Conservation (phyloP, 1,140 invertebrate genomes). For the Leucophenga varia region DNA sequence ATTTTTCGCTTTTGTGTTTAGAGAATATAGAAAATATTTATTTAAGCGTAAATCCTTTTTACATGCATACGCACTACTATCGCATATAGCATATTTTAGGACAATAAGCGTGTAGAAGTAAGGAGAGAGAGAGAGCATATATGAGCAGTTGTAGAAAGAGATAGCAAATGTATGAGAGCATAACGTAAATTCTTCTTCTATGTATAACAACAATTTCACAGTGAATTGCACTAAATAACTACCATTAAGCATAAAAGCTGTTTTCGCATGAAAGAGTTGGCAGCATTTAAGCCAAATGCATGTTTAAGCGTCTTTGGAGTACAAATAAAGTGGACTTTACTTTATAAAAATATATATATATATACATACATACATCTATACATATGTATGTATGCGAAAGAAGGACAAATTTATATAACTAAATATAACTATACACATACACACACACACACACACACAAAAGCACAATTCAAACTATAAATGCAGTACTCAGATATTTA, state of each 20-base stretch:
- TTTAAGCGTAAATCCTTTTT: constrained; percentile 44
- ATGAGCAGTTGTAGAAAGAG: neutral
- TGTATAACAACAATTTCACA: constrained; percentile 50
- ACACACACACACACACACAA: constrained; percentile 11
- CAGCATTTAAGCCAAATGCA: constrained; percentile 52
- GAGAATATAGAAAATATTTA: constrained; percentile 36
- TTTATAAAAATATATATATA: too few relatives aligned
- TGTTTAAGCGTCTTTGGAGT: constrained; percentile 46
- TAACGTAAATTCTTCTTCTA: constrained; percentile 33
- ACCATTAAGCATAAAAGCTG: constrained; percentile 53
- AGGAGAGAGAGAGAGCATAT: too few relatives aligned
- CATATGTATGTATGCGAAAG: too few relatives aligned
- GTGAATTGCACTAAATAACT: constrained; percentile 54
- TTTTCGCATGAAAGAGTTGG: constrained; percentile 47
- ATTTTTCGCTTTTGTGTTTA: too few relatives aligned
- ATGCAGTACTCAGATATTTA: too few relatives aligned
- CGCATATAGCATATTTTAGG: too few relatives aligned
- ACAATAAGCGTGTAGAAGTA: too few relatives aligned
- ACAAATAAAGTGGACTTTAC: constrained; percentile 44
- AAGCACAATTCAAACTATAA: constrained; percentile 26
- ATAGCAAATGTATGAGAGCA: constrained; percentile 6
- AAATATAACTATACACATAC: too few relatives aligned
- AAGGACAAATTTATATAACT: too few relatives aligned
- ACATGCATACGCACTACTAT: too few relatives aligned
- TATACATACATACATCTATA: too few relatives aligned